Conservation (phyloP, 2,113 vertebrate genomes). For the Odocoileus hemionus region DNA sequence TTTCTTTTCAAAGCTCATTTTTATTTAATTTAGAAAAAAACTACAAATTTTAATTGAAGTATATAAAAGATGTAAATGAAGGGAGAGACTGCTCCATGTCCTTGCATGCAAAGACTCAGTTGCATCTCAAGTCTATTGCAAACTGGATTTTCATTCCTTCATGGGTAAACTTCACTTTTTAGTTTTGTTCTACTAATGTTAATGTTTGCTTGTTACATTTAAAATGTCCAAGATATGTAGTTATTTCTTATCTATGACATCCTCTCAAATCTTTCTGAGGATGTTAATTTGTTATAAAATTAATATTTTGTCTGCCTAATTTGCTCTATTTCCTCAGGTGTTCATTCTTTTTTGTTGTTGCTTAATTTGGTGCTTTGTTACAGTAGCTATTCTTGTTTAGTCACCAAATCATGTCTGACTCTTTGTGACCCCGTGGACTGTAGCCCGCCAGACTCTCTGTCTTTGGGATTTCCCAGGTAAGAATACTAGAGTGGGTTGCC, state of each 20-base stretch:
- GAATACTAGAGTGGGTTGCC: not conserved
- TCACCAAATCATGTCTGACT: not conserved
- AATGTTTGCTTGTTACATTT: not conserved
- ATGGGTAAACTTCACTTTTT: not conserved
- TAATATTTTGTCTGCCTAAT: not conserved
- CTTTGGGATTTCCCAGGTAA: not conserved
- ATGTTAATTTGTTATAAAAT: not conserved
- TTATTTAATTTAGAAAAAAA: not conserved
- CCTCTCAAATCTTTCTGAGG: not conserved
- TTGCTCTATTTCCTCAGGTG: not conserved
- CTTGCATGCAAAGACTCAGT: not conserved
- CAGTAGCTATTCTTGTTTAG: not conserved
- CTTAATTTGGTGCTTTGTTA: not conserved
- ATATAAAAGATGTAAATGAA: not conserved
- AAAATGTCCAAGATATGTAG: not conserved
- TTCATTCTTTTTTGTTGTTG: not conserved
- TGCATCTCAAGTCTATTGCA: not conserved
- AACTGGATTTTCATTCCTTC: not conserved
- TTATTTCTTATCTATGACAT: not conserved
- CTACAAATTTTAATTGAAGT: not conserved
- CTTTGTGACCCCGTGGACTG: not conserved
- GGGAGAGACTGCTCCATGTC: not conserved
- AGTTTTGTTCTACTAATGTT: not conserved
- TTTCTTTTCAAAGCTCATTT: not conserved
- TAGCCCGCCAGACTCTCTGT: not conserved